Evolutionary conservation across 64 coral and sea anemone genomes (phyloP).

Genomic region (Orbicella faveolata): DNA sequence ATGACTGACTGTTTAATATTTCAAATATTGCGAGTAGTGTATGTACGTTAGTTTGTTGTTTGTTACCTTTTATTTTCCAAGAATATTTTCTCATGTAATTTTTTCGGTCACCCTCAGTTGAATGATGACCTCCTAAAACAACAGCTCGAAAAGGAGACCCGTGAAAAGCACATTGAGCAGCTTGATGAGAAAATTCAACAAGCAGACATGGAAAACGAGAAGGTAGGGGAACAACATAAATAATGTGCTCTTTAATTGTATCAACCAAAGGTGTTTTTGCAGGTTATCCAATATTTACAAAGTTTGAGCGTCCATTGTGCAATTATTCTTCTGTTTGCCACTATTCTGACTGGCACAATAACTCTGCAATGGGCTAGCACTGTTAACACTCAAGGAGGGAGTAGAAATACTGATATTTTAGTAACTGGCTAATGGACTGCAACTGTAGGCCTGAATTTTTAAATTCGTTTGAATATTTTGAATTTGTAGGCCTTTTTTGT

Average conservation of each 20-base stretch:
- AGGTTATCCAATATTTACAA: too few species aligned
- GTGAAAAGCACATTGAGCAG: background rate
- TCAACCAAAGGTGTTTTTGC: background rate
- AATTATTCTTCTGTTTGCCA: background rate
- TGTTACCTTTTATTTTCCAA: too few species aligned
- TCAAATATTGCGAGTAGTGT: too few species aligned
- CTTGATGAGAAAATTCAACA: constrained; percentile 9
- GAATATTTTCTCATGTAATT: too few species aligned
- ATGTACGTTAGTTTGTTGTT: too few species aligned
- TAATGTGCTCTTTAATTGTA: background rate
- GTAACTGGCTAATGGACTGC: too few species aligned
- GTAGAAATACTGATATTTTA: background rate
- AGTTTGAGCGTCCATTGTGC: background rate
- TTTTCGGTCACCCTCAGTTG: background rate
- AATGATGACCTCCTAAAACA: background rate
- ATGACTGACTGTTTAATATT: too few species aligned
- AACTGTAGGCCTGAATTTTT: too few species aligned
- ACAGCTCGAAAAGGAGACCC: background rate
- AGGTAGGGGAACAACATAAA: background rate
- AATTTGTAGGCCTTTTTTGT: too few species aligned
- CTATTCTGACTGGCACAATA: background rate
- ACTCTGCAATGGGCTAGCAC: too few species aligned
- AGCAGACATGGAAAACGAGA: background rate
- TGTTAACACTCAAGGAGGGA: background rate
- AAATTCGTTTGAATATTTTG: too few species aligned